Conservation (phyloP, 92 coral and sea anemone genomes). For the Palythoa heliodiscus region DNA sequence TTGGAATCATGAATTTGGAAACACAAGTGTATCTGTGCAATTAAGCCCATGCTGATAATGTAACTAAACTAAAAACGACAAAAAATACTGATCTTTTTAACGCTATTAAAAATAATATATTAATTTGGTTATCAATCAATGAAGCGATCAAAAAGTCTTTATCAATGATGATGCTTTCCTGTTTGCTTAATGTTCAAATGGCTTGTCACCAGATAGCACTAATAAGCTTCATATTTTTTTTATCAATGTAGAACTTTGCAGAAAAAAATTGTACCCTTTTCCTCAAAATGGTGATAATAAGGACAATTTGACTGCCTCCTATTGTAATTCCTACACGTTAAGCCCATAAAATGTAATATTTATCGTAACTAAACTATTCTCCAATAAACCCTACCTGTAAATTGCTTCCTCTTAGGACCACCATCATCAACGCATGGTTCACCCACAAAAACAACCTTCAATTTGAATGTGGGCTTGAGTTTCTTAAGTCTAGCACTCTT, state of each 20-base stretch:
- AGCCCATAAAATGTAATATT: neutral
- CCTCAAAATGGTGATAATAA: conserved; percentile 6
- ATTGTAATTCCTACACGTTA: neutral
- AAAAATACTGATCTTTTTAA: neutral
- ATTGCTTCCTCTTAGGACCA: conserved; percentile 39
- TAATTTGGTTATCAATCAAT: neutral
- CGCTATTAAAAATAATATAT: neutral
- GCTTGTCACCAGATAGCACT: neutral
- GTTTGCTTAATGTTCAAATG: neutral
- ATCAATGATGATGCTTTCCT: neutral
- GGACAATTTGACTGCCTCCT: conserved; percentile 23
- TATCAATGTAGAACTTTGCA: neutral
- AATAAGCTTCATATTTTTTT: no score
- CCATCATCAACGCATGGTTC: conserved; percentile 73
- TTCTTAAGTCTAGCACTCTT: conserved; percentile 55
- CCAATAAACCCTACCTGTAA: conserved; percentile 10
- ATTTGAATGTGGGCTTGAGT: conserved; percentile 56
- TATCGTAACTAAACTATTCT: neutral
- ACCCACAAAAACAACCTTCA: conserved; percentile 74
- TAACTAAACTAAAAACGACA: neutral
- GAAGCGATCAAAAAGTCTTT: neutral
- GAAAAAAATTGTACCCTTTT: conserved; percentile 1
- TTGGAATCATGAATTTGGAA: neutral
- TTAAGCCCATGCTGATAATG: neutral
- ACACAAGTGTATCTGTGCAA: neutral